A percentile compares a stretch with the other conserved stretches of the same genome.
phyloP scores from a whole-genome alignment of 2,797 vertebrate genomes.

The Acanthornis magna region DNA sequence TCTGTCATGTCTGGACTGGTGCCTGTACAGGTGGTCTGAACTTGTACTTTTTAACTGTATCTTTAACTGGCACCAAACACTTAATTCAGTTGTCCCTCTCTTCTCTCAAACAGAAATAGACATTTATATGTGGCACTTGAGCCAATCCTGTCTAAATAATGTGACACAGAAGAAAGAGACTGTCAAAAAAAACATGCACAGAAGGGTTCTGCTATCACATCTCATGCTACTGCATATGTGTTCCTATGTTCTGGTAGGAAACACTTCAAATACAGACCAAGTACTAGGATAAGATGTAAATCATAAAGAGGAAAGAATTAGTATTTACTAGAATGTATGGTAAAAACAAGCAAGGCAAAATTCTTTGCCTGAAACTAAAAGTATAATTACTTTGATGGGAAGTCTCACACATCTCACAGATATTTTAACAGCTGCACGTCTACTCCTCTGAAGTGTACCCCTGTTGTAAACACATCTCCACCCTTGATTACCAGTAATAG shows the following conservation, averaged over 20 bases:
- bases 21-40: background rate
- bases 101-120: background rate
- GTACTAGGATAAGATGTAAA: background rate
- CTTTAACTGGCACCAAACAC: background rate
- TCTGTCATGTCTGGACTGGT: background rate
- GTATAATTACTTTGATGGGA: background rate
- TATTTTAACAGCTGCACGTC: background rate
- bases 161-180: background rate
- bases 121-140: background rate
- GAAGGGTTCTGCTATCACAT: background rate
- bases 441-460: background rate
- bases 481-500: background rate
- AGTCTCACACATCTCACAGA: background rate
- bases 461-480: accelerated
- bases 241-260: background rate
- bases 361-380: background rate
- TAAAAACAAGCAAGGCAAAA: background rate
- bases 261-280: background rate
- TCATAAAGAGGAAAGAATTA: background rate
- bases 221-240: background rate
- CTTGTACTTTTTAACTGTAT: background rate
- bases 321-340: background rate
- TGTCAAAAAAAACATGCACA: background rate
- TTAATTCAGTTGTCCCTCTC: background rate
- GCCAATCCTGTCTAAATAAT: background rate